Conservation (phyloP, 1,140 invertebrate genomes). For the Platorchestia sp. region DNA sequence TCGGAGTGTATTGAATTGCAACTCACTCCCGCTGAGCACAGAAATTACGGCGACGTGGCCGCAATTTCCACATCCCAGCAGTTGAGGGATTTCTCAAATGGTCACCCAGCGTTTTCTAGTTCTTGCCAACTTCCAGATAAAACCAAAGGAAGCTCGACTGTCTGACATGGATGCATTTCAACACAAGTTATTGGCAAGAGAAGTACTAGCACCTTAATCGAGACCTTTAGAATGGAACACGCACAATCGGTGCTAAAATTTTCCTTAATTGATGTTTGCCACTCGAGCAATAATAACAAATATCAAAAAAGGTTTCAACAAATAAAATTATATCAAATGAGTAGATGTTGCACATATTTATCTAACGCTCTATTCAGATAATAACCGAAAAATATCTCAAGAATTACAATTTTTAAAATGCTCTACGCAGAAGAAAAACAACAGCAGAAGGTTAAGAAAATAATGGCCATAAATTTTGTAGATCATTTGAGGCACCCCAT, state of each 20-base stretch:
- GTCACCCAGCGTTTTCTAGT: neutral
- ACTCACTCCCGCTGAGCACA: neutral
- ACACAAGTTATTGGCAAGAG: neutral
- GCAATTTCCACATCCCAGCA: neutral
- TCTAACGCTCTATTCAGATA: too few species aligned
- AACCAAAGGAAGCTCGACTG: neutral
- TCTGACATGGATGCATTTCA: neutral
- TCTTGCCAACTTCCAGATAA: too few species aligned
- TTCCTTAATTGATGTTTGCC: neutral
- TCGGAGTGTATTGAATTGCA: neutral
- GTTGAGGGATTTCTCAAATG: neutral
- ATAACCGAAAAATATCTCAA: too few species aligned
- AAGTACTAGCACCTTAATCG: neutral
- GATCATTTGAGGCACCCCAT: too few species aligned
- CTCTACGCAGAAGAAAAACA: too few species aligned
- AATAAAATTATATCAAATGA: too few species aligned
- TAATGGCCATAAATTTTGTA: too few species aligned
- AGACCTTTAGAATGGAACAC: neutral
- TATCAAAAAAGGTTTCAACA: too few species aligned
- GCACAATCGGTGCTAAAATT: neutral
- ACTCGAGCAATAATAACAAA: too few species aligned
- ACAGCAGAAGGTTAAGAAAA: too few species aligned
- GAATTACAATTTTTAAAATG: too few species aligned
- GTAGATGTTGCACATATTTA: too few species aligned
- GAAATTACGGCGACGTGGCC: neutral